Base-by-base conservation (phyloP, 1,140 invertebrate genomes). In the Drosophila neocordata region DNA sequence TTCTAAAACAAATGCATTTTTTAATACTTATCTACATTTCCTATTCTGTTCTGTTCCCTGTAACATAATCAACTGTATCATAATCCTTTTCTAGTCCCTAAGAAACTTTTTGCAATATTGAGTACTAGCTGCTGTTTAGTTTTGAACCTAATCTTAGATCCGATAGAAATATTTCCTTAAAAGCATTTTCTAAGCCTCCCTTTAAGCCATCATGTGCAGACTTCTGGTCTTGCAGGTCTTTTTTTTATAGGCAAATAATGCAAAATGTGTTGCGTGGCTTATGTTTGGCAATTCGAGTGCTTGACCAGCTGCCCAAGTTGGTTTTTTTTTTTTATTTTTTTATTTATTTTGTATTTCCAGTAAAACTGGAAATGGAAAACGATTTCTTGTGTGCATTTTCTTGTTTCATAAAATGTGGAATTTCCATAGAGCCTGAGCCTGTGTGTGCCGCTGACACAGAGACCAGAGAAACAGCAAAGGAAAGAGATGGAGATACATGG, bases 321-420 rank as follows among this genome's bases (percentile, higher is more conserved):
- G 64, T 51, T 62, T 65, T 75, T 56, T 63, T 79, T 59, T 61
- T 44, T 65, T n/a, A n/a, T n/a, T 24, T 24, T 24, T 24, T 24
- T 24, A 24, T 24, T 24, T 24, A 2, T 24, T 24, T 24, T 24
- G 4, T n/a, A 4, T 24, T 24, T 81, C 79, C 66, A 71, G 79
- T 82, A 70, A 83, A 84, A 84, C 79, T 83, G 79, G 80, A 75
- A 79, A 65, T 58, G 71, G 75, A 82, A 82, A 77, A 76, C 53
- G 65, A 70, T 77, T 74, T 77, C 74, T 69, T 83, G 74, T 57
- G n/a, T 69, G 74, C 51, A 71, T 83, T 83, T 83, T 83, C 79
- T 66, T 22, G 63, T 83, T 83, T 77, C 72, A 77, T 84, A 79
- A 69, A 83, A 76, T 67, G 69, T 79, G 79, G 79, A 84, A 84